A percentile compares a stretch with the other conserved stretches of the same genome.
These are phyloP conservation scores for Corythornis cristatus DNA, from an alignment of 2,113 vertebrate genomes.

Conservation along the genomic window DNA sequence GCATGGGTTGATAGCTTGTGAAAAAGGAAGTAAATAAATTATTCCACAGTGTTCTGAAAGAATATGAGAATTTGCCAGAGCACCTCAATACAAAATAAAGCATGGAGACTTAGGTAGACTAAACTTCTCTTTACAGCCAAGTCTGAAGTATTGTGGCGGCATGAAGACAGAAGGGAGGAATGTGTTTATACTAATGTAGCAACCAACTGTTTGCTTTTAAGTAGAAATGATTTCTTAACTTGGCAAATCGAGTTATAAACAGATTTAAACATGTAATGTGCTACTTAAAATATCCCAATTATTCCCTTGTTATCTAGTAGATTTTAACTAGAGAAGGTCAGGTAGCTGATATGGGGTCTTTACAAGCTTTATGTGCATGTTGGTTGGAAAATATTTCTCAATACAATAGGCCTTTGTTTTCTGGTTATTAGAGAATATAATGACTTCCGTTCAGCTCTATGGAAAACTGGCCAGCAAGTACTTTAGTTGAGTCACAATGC, in stretches of 20 bases:
- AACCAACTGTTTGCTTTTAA: constrained; percentile 15
- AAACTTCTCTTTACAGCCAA: constrained; percentile 7
- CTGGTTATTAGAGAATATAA: constrained; percentile 27
- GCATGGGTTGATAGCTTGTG: constrained; percentile 89
- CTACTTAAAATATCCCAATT: constrained; percentile 3
- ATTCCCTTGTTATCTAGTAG: not conserved
- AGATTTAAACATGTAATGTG: not conserved
- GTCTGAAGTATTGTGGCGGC: not conserved
- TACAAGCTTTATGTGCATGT: not conserved
- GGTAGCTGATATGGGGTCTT: not conserved
- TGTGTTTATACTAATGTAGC: not conserved
- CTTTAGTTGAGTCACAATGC: not conserved
- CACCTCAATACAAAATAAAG: not conserved
- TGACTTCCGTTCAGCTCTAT: not conserved
- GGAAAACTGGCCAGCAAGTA: not conserved
- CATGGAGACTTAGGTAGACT: not conserved
- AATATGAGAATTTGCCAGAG: not conserved
- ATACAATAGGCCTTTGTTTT: not conserved
- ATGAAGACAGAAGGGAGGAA: not conserved
- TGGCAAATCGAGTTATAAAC: constrained; percentile 12
- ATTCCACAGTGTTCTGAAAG: not conserved
- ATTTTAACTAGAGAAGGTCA: constrained; percentile 19
- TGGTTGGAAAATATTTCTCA: constrained; percentile 49
- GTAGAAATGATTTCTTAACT: constrained; percentile 11
- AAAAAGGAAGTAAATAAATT: not conserved